Conservation (phyloP, 2,888 invertebrate species). For the Boloria euphrosyne region DNA sequence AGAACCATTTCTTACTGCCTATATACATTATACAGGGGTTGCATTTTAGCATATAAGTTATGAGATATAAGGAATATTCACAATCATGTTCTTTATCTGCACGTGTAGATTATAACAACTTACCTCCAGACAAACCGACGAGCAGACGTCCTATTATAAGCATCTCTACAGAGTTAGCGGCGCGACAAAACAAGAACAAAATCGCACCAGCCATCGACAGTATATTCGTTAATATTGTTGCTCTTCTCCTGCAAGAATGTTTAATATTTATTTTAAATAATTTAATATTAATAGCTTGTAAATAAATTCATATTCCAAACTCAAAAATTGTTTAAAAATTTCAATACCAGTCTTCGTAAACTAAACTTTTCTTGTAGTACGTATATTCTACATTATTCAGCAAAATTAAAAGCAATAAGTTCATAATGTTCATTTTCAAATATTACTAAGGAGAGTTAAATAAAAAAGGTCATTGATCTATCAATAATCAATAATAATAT, state of each 20-base stretch:
- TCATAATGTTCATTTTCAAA: too few species aligned
- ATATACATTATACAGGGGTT: not conserved
- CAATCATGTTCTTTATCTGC: too few species aligned
- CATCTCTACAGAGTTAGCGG: slow-evolving; percentile 89
- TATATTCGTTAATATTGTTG: slow-evolving; percentile 86
- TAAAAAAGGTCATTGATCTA: not conserved
- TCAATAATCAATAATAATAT: too few species aligned
- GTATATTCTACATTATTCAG: too few species aligned
- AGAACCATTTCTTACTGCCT: too few species aligned
- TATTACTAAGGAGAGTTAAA: not conserved
- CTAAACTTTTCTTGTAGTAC: too few species aligned
- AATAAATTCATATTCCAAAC: not conserved
- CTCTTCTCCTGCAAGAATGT: slow-evolving; percentile 83
- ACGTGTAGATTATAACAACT: slow-evolving; percentile 30
- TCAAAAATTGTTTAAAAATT: too few species aligned
- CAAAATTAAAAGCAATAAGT: too few species aligned
- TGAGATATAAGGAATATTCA: not conserved
- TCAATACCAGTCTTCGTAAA: too few species aligned
- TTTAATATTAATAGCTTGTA: not conserved
- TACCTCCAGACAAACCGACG: slow-evolving; percentile 89
- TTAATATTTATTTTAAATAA: too few species aligned
- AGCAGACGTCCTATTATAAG: slow-evolving; percentile 89
- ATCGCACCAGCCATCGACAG: slow-evolving; percentile 86
- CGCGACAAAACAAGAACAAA: slow-evolving; percentile 86
- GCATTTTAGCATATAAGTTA: not conserved